A percentile compares a stretch with the other conserved stretches of the same genome.
Evolutionary conservation across 2,113 vertebrate species (phyloP).

Genomic region (Sorex fumeus): DNA sequence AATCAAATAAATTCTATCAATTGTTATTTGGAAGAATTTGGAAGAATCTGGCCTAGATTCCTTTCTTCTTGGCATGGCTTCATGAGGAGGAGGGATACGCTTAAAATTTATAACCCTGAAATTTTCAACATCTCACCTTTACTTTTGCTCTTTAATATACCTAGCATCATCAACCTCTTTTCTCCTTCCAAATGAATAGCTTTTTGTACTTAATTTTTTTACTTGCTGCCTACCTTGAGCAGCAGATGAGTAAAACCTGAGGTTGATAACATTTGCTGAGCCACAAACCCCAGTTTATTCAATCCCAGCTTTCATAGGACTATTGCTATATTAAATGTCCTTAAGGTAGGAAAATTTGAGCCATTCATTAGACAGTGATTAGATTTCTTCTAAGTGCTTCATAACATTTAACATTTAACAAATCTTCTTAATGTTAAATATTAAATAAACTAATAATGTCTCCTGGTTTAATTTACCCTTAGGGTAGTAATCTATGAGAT

Average conservation of each 20-base stretch:
- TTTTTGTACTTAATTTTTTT: conserved; percentile 8
- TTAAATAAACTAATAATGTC: conserved; percentile 59
- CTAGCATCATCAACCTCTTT: background rate
- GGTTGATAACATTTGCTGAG: conserved; percentile 19
- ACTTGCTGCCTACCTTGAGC: conserved; percentile 5
- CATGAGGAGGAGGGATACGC: background rate
- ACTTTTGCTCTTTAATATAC: background rate
- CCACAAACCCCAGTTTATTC: background rate
- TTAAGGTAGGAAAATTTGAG: conserved; percentile 44
- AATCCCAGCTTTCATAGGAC: background rate
- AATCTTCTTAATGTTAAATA: conserved; percentile 58
- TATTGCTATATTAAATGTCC: background rate
- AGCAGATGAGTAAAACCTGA: background rate
- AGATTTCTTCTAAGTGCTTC: conserved; percentile 42
- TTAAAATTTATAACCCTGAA: background rate
- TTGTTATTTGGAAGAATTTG: background rate
- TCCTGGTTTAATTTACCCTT: conserved; percentile 50
- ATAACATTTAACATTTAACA: conserved; percentile 29
- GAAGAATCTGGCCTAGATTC: conserved; percentile 10
- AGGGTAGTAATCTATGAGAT: conserved; percentile 34
- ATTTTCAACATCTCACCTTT: background rate
- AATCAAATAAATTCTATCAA: conserved; percentile 75
- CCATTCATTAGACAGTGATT: background rate
- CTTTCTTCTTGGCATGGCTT: conserved; percentile 13
- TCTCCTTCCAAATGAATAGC: background rate